A percentile compares a stretch with the other conserved stretches of the same genome.
phyloP scores from a whole-genome alignment of 1,140 invertebrate species.

The Drosophila bocqueti region DNA sequence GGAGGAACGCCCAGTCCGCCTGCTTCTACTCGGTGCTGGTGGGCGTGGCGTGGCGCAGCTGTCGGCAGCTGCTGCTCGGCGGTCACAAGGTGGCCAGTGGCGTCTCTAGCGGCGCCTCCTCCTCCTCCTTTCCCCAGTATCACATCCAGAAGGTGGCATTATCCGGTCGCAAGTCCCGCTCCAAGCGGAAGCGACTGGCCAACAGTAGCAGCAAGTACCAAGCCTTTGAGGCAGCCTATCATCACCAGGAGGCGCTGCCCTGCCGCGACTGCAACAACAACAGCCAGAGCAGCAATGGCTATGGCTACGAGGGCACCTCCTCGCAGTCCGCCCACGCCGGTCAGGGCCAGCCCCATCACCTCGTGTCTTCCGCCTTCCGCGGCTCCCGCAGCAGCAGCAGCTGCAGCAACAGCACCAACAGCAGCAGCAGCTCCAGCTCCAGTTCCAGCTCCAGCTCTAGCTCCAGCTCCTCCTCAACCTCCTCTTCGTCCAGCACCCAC shows the following conservation, averaged over 20 bases:
- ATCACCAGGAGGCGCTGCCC: conserved; percentile 60
- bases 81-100: conserved; percentile 20
- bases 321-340: conserved; percentile 5
- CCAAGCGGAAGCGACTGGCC: conserved; percentile 73
- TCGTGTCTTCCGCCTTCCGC: conserved; percentile 79
- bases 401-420: conserved; percentile 74
- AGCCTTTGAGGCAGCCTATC: conserved; percentile 63
- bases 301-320: conserved; percentile 32
- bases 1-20: conserved; percentile 90
- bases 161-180: conserved; percentile 68
- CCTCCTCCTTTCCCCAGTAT: conserved; percentile 52
- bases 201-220: conserved; percentile 64
- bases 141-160: conserved; percentile 70
- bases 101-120: background rate
- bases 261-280: conserved; percentile 75
- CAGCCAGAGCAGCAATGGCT: conserved; percentile 54
- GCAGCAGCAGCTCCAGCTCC: conserved; percentile 60
- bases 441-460: conserved; percentile 56
- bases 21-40: conserved; percentile 89
- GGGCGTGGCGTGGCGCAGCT: conserved; percentile 85
- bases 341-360: conserved; percentile 45
- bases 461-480: conserved; percentile 51
- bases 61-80: conserved; percentile 44
- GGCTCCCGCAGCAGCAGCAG: conserved; percentile 81
- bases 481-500: conserved; percentile 30